Conservation (phyloP, 2,113 vertebrate species). For the Sebastes fasciatus region DNA sequence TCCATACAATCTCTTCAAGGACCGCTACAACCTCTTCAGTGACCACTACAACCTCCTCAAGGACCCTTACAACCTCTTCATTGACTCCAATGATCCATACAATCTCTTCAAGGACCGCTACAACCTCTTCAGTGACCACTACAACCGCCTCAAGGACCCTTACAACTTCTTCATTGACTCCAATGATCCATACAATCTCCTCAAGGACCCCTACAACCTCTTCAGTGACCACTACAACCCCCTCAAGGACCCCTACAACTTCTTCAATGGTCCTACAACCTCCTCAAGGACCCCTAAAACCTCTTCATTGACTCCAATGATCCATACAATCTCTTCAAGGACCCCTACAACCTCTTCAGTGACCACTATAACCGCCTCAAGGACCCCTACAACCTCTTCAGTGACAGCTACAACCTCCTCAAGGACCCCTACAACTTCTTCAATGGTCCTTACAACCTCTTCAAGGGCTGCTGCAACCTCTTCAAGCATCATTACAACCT, state of each 20-base stretch:
- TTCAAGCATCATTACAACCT: background rate
- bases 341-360: background rate
- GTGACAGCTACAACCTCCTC: background rate
- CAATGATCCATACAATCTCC: no score
- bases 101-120: background rate
- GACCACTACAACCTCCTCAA: background rate
- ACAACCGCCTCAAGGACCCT: background rate
- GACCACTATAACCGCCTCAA: background rate
- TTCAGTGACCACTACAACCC: background rate
- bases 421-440: background rate
- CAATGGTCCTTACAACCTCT: background rate
- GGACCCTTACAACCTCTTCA: background rate
- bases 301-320: background rate
- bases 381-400: background rate
- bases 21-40: no score
- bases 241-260: background rate
- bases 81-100: background rate
- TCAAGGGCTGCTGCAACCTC: background rate
- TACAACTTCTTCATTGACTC: no score
- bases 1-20: background rate
- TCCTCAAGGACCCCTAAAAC: background rate
- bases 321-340: background rate
- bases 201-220: no score
- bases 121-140: background rate
- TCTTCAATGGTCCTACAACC: background rate